Percentiles rank a stretch among this genome's conserved stretches.
Conservation (phyloP, 2,113 vertebrate genomes). For the Andinoacara biseriatus region DNA sequence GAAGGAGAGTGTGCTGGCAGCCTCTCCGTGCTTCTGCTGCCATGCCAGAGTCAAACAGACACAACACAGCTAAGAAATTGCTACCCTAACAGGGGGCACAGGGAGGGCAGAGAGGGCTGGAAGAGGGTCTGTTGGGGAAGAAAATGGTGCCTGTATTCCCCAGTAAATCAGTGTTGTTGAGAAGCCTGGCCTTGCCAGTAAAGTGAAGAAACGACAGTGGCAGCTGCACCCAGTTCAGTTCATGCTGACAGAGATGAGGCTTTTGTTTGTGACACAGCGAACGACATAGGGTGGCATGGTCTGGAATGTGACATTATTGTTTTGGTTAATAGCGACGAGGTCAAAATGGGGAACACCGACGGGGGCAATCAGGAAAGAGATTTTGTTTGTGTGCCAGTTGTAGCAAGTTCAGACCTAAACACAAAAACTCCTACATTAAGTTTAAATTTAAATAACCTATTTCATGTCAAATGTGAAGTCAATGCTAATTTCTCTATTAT, state of each 20-base stretch:
- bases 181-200: conserved; percentile 34
- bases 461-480: neutral
- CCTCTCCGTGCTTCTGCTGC: conserved; percentile 35
- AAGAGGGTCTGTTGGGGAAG: conserved; percentile 1
- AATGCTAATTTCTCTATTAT: neutral
- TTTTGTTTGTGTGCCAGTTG: conserved; percentile 7
- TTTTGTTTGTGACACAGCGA: conserved; percentile 53
- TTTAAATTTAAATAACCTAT: neutral
- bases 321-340: conserved; percentile 12
- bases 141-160: conserved; percentile 50
- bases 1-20: conserved; percentile 46
- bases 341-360: conserved; percentile 19
- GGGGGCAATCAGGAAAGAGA: conserved; percentile 18
- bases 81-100: conserved; percentile 37
- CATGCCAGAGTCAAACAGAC: conserved; percentile 54
- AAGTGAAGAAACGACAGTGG: conserved; percentile 37
- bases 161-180: conserved; percentile 65
- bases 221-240: conserved; percentile 73
- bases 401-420: neutral
- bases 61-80: conserved; percentile 44
- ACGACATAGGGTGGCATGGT: conserved; percentile 42
- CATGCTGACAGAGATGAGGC: conserved; percentile 68
- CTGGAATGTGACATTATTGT: conserved; percentile 59
- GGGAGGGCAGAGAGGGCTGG: conserved; percentile 22
- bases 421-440: neutral